Evolutionary conservation across 2,888 invertebrate genomes (phyloP), one percentile per base, ranked within the genome.

Genomic region (Orthosia gracilis): DNA sequence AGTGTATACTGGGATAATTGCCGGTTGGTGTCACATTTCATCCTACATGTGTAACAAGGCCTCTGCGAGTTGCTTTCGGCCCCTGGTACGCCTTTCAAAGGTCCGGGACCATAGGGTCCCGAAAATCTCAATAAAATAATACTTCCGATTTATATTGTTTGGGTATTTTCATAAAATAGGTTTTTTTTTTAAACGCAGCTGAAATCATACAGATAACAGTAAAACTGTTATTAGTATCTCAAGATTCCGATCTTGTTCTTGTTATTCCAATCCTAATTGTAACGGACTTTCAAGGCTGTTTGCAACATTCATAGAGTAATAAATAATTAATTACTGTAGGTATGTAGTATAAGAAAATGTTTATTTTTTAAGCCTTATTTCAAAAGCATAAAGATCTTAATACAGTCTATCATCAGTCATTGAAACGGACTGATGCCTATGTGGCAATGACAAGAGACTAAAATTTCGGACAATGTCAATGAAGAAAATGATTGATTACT

Each of bases 231-330:
- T 50, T 59, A 67, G 18, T 52, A 84, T 62, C 50, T 58, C 58
- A 71, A 73, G 47, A 75, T 68, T 40, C n/a, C 57, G 15, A 72
- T 65, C 59, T 76, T 17, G 3, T 52, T 69, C 21, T 61, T 58
- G 59, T 49, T 49, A 84, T 85, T 69, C 73, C 72, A 80, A 83
- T 74, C 59, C 26, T 63, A 70, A 73, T 64, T 69, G 71, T 64
- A 86, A 67, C 69, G 18, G 31, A 61, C 50, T 68, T 72, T 70
- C 78, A 81, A 84, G 78, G 81, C 26, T 58, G 15, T 52, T 67
- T 62, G 50, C 57, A 55, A 73, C 40, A 70, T 68, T 26, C 52
- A 23, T 11, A 50, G 61, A 69, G 47, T 74, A 59, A 71, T 62
- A 57, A 73, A 54, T 79, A 17, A 40, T 49, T 31, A 15, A 62